Base-by-base conservation (phyloP, 1,140 invertebrate genomes). In the Harlomillsia oculata region DNA sequence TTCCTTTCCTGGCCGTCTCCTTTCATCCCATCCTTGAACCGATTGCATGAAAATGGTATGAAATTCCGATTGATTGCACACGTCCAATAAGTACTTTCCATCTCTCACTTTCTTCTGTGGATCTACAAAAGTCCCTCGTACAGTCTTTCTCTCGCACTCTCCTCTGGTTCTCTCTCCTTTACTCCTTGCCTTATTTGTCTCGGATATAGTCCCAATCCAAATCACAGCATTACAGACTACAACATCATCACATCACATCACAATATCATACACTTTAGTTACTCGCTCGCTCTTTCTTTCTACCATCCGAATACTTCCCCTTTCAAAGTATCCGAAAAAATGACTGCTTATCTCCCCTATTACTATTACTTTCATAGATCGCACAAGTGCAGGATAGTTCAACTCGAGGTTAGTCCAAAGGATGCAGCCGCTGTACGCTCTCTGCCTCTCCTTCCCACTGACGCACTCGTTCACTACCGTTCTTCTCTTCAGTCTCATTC, bases 1-100 rank as follows among this genome's bases (percentile, higher is more conserved):
- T 60, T 55, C 58, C 58, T 54, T 60, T 60, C 53, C 58, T 59
- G 57, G 49, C 50, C 56, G 50, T 53, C 56, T 57, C 55, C 8
- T 51, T 57, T 57, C 46, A 44, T 50, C 40, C 55, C 46, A 40
- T 40, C 23, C 45, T 57, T 40, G 16, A 57, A 40, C 39, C 56
- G 48, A 58, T 58, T 49, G 56, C 56, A 58, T 58, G 48, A 52
- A 56, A 56, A 56, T 56, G 44, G 45, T 56, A 49, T 50, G 54
- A 56, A 56, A 56, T 56, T 56, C 46, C 54, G 37, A 56, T 50
- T 56, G 45, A 56, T 56, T 56, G 54, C 54, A 56, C 54, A 56
- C 46, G 34, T 39, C 53, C 53, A 54, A 54, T 54, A 54, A 54
- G 29, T 45, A 32, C 37, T 29, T 53, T 9, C 36, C 23, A 46